phyloP scores from a whole-genome alignment of 2,888 invertebrate species.

The Dione juno region DNA sequence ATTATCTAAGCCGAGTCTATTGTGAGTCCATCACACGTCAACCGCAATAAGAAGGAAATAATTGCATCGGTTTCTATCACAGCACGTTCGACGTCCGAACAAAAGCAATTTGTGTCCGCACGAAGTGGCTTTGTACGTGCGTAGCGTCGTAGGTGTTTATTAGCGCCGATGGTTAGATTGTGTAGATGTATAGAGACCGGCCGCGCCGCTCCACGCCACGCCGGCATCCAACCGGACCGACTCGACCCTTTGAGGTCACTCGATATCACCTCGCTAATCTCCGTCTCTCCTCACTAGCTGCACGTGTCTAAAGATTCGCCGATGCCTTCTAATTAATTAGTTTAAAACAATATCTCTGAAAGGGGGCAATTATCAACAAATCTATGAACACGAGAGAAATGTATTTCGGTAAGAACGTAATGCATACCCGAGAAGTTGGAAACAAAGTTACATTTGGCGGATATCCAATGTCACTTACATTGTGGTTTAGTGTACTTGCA shows the following conservation, averaged over 20 bases:
- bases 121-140: conserved; percentile 78
- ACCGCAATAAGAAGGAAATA: conserved; percentile 59
- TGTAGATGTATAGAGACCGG: conserved; percentile 47
- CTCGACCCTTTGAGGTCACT: conserved; percentile 66
- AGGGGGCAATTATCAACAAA: conserved; percentile 14
- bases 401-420: conserved; percentile 48
- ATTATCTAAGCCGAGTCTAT: conserved; percentile 53
- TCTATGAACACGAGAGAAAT: conserved; percentile 28
- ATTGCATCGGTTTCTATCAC: conserved; percentile 64
- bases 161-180: conserved; percentile 62
- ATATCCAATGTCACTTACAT: conserved; percentile 75
- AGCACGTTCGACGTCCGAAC: conserved; percentile 73
- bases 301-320: conserved; percentile 60
- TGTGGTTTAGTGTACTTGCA: conserved; percentile 69
- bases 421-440: conserved; percentile 63
- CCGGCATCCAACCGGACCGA: conserved; percentile 43
- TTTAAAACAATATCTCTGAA: conserved; percentile 24
- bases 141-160: conserved; percentile 77
- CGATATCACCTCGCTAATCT: conserved; percentile 69
- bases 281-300: conserved; percentile 60
- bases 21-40: conserved; percentile 69
- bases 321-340: conserved; percentile 61
- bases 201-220: conserved; percentile 39
- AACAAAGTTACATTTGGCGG: conserved; percentile 75
- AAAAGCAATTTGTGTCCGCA: conserved; percentile 82